These are phyloP conservation scores for Burhinus oedicnemus DNA, from an alignment of 2,113 vertebrate species.

Conservation along the genomic window DNA sequence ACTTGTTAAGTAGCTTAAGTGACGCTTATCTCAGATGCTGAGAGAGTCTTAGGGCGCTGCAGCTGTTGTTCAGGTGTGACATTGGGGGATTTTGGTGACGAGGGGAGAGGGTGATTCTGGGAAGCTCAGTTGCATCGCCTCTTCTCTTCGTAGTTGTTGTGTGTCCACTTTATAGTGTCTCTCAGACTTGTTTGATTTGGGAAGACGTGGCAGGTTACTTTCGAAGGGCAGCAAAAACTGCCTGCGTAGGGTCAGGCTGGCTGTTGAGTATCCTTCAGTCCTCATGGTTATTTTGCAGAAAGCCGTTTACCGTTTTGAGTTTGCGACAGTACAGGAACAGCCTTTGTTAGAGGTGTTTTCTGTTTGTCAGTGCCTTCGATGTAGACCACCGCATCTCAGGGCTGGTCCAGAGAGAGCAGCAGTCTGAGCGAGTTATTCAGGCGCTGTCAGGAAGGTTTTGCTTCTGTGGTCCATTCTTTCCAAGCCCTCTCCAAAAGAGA, in stretches of 20 bases:
- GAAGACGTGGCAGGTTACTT: not conserved
- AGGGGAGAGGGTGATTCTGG: not conserved
- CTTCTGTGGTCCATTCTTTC: not conserved
- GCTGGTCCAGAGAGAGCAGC: no score
- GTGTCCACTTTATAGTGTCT: not conserved
- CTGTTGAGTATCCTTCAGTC: not conserved
- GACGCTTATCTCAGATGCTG: not conserved
- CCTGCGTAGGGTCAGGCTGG: not conserved
- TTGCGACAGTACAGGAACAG: rapidly evolving
- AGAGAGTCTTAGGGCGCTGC: not conserved
- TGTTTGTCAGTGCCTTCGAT: not conserved
- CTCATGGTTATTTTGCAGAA: not conserved
- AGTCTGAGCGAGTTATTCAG: rapidly evolving
- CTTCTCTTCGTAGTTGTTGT: rapidly evolving
- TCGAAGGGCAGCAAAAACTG: not conserved
- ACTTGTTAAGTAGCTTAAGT: slow-evolving; percentile 12
- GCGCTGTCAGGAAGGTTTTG: rapidly evolving
- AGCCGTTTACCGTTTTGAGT: not conserved
- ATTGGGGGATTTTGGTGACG: rapidly evolving
- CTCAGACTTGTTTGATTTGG: not conserved
- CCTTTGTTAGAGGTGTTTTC: not conserved
- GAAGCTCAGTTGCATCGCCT: not conserved
- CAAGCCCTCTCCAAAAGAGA: no score
- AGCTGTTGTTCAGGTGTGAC: not conserved
- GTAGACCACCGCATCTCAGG: rapidly evolving